phyloP scores from a whole-genome alignment of 2,888 invertebrate species.

The Limenitis camilla region DNA sequence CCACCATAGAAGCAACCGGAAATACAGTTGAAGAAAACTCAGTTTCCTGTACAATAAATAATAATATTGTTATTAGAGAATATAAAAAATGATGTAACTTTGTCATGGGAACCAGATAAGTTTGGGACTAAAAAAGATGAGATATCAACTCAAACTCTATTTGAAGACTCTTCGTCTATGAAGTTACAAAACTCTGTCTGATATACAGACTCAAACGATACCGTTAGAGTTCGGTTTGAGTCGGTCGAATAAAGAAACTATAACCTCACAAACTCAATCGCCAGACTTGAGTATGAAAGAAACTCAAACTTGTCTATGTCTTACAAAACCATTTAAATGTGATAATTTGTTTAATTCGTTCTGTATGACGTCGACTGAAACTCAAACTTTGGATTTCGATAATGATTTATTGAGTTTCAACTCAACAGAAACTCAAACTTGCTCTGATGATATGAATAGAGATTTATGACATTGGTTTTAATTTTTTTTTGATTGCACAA shows the following conservation, averaged over 20 bases:
- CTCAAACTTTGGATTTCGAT: constrained; percentile 45
- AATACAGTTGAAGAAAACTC: constrained; percentile 24
- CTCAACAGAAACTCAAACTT: constrained; percentile 55
- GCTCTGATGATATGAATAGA: constrained; percentile 34
- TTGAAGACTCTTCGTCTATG: constrained; percentile 49
- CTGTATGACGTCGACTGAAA: constrained; percentile 48
- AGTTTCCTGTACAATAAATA: constrained; percentile 30
- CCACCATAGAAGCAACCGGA: neutral
- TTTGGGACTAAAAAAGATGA: constrained; percentile 47
- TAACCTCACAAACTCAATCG: constrained; percentile 45
- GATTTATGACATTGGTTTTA: constrained; percentile 24
- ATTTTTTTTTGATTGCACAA: too few relatives aligned
- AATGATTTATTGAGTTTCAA: constrained; percentile 45
- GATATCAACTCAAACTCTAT: constrained; percentile 58
- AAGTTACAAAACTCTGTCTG: constrained; percentile 54
- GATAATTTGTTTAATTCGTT: constrained; percentile 39
- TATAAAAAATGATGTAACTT: constrained; percentile 49
- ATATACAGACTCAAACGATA: constrained; percentile 64
- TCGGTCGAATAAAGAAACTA: constrained; percentile 49
- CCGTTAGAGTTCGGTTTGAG: constrained; percentile 52
- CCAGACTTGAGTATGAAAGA: constrained; percentile 58
- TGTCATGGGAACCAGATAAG: constrained; percentile 38
- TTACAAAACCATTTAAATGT: constrained; percentile 39
- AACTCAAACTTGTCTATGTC: constrained; percentile 57
- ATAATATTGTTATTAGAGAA: constrained; percentile 39